Base-by-base conservation (phyloP, 2,797 vertebrate genomes). In the Echiichthys vipera region DNA sequence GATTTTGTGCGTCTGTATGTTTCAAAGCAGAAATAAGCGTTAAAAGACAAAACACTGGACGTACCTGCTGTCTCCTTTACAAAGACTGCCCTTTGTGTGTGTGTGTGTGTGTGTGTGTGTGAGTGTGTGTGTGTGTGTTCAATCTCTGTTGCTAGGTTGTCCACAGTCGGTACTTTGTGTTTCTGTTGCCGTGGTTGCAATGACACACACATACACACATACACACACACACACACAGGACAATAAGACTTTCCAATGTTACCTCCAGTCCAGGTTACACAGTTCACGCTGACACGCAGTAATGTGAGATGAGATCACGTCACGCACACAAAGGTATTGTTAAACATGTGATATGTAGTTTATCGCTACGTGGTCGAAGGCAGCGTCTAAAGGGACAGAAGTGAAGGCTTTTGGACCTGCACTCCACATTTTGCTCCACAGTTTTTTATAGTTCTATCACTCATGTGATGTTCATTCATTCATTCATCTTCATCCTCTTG, bases 91-190 rank as follows among this genome's bases (percentile, higher is more conserved):
- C 22, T 61, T 7, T 71, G 42, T 56, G 40, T 42, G 29, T 63
- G n/a, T 25, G 9, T 39, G 39, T 51, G 27, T 32, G 8, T 54
- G 43, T 42, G 46, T 47, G 9, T 37, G 14, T 50, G 39, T 71
- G 30, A 43, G 37, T 45, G 29, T 18, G 24, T 7, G 14, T 59
- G 51, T 68, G 11, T 51, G 40, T 74, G 50, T 76, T 65, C 5
- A 66, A 6, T 64, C 39, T n/a, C 62, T 63, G 87, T 87, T 87
- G 83, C 85, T 73, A 81, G 74, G 83, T 29, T 40, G 47, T 66
- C 40, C 42, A 45, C 15, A 63, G 65, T 74, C 8, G 5, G 42
- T 47, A 46, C 55, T 66, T 18, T 77, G 77, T 79, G 77, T 81
- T 64, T 69, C 47, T 69, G 83, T 86, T 86, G 63, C 83, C 65